These are phyloP conservation scores for Dicrurus megarhynchus DNA, from an alignment of 2,113 vertebrate genomes.

Conservation along the genomic window DNA sequence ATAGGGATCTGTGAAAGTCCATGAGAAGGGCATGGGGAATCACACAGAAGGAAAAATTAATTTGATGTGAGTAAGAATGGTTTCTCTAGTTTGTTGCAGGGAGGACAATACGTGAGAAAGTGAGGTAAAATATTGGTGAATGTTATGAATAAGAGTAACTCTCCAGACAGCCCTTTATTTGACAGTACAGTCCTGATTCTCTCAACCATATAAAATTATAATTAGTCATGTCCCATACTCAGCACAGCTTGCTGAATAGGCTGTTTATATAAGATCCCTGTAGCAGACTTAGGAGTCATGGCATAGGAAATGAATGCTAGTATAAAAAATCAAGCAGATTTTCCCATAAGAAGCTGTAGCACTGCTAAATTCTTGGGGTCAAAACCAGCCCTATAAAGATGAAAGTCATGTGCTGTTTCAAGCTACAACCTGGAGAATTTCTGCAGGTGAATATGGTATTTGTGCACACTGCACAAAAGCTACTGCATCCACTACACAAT, in stretches of 20 bases:
- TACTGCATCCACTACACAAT: neutral
- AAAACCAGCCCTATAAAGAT: neutral
- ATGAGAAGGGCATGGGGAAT: neutral
- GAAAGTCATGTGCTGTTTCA: neutral
- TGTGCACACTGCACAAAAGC: neutral
- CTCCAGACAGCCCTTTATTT: neutral
- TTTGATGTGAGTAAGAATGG: neutral
- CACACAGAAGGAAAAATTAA: neutral
- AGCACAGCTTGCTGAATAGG: slow-evolving; percentile 5
- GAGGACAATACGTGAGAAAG: neutral
- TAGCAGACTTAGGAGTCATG: neutral
- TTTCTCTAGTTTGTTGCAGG: neutral
- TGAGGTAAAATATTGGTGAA: neutral
- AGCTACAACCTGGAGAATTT: neutral
- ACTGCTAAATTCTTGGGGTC: neutral
- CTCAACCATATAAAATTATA: slow-evolving; percentile 25
- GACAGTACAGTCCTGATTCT: neutral
- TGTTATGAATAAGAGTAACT: neutral
- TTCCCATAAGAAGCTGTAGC: neutral
- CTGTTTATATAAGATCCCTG: slow-evolving; percentile 9
- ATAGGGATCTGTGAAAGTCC: neutral
- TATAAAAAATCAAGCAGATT: neutral
- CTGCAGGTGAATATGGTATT: neutral
- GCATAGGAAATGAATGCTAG: neutral
- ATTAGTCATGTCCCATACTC: slow-evolving; percentile 25